Base-by-base conservation (phyloP, 2,888 invertebrate genomes). In the Pterostichus niger region DNA sequence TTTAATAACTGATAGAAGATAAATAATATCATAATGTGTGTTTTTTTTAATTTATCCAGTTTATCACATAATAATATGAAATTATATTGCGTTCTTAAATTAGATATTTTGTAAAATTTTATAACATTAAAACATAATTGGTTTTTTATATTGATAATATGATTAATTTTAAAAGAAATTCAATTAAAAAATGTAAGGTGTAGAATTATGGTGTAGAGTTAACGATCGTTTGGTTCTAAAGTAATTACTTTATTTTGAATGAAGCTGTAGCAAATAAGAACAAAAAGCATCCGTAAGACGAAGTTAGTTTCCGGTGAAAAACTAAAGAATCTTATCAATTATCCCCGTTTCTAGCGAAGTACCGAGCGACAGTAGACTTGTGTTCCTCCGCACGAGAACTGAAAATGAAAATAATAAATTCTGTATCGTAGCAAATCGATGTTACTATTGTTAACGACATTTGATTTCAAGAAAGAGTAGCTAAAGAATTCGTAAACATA, bases 301-400 rank as follows among this genome's bases (percentile, higher is more conserved):
- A 15, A 35, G 77, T 77, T 77, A 73, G 73, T 73, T 73, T 73
- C 77, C 33, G 56, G 31, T 56, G 15, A 77, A 56, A 33, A 77
- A 33, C 15, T 52, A 35, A 77, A 40, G 54, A 77, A 77, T 77
- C 56, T 56, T 56, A 77, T 77, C 77, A 77, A 77, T 77, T 77
- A 52, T 77, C 77, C 24, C n/a, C n/a, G 10, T 40, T 9, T 6
- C 49, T 1, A 17, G 76, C 54, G 73, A 49, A 0, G 10, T 40
- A 2, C 13, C 49, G 24, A 17, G 76, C 54, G 73, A 49, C 15
- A 49, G 15, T 44, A 15, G n/a, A 35, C n/a, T n/a, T 35, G 35
- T 24, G 54, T 10, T 17, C 15, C 13, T 11, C 17, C 4, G 17
- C 49, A 17, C n/a, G 40, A 6, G 1, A 40, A 5, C 7, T 46